Base-by-base conservation (phyloP, 2,113 vertebrate species). In the Pristiophorus japonicus region DNA sequence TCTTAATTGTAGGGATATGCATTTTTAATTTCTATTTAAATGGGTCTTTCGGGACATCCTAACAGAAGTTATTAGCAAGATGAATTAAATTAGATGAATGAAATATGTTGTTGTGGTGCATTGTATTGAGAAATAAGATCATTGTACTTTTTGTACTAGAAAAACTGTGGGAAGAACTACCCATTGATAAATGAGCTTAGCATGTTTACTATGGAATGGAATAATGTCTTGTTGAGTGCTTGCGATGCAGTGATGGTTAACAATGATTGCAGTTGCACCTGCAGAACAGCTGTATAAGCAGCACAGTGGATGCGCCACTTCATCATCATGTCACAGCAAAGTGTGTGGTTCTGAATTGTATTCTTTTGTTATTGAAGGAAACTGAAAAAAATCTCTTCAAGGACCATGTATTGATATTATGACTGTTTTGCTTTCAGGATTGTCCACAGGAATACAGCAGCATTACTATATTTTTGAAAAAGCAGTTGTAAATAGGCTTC, bases 171-270 rank as follows among this genome's bases (percentile, higher is more conserved):
- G 87, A 91, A 91, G 55, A 59, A 92, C 55, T 62, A 62, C 55
- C 88, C 30, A 90, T 62, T 65, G 88, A 92, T 65, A 20, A 91
- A 92, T n/a, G 34, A 92, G 88, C 12, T 92, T 38, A 63, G 88
- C 88, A 92, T 92, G 18, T 92, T 92, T 92, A 92, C 88, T 63
- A 38, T 92, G 18, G 59, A 92, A 38, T 92, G 18, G 59, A 92
- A 92, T 45, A 92, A 92, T 92, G 18, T 92, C 88, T 92, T 91
- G 84, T 55, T 88, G 88, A 63, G 59, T 63, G 88, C 88, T 63
- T 38, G 88, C 62, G 38, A 92, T 92, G 88, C 88, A 92, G 88
- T 92, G 59, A 92, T 92, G 88, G 88, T 92, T 92, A 63, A 59
- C 59, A 92, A 92, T 92, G 59, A 92, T 92, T 92, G 59, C 55